phyloP scores from a whole-genome alignment of 2,888 invertebrate genomes.

The Drosophila borborema region DNA sequence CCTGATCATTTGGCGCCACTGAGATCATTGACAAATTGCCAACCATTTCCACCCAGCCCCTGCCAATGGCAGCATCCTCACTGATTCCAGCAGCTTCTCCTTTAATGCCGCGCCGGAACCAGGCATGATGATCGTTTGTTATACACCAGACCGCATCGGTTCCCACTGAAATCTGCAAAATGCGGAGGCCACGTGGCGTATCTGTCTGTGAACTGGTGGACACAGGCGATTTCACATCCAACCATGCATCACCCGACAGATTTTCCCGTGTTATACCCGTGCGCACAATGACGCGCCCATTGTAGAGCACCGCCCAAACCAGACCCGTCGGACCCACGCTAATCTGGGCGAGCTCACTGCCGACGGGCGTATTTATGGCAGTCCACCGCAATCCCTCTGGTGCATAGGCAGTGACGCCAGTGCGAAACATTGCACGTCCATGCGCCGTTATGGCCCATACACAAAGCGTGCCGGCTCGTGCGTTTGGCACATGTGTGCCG shows the following conservation, averaged over 20 bases:
- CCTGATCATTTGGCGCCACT: constrained; percentile 95
- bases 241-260: constrained; percentile 89
- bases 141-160: constrained; percentile 91
- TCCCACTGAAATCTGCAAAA: constrained; percentile 93
- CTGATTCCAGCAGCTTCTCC: constrained; percentile 90
- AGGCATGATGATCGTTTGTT: constrained; percentile 92
- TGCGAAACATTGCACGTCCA: constrained; percentile 94
- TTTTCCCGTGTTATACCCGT: constrained; percentile 92
- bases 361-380: constrained; percentile 90
- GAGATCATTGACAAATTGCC: constrained; percentile 93
- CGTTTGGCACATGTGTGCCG: constrained; percentile 92
- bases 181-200: constrained; percentile 86
- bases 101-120: constrained; percentile 93
- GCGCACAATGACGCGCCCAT: constrained; percentile 93
- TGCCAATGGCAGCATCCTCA: constrained; percentile 92
- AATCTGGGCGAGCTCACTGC: constrained; percentile 93
- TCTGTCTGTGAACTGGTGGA: constrained; percentile 46
- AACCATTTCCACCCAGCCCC: constrained; percentile 95
- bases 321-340: constrained; percentile 94
- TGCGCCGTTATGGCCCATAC: constrained; percentile 98
- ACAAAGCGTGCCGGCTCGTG: constrained; percentile 90
- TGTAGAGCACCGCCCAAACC: constrained; percentile 94
- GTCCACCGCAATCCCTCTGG: constrained; percentile 96
- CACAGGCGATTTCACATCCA: constrained; percentile 91
- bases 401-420: constrained; percentile 91